Base-by-base conservation (phyloP, 2,113 vertebrate genomes). In the Sylvietta virens region DNA sequence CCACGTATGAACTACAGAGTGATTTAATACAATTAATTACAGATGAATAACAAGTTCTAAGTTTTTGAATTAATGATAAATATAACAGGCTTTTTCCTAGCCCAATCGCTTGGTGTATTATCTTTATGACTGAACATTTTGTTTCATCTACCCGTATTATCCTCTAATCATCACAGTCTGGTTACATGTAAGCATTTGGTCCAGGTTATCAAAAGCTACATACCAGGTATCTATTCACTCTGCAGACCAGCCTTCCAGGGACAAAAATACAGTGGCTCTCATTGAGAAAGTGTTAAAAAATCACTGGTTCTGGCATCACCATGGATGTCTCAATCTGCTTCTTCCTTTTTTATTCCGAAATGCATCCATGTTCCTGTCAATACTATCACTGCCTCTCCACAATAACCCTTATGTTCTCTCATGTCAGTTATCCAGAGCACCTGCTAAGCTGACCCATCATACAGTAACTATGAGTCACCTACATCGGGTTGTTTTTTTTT, bases 361-460 rank as follows among this genome's bases (percentile, higher is more conserved):
- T 42, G 18, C 26, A 47, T 37, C 47, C 35, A 7, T 48, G 60
- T 81, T 94, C 92, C 83, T 92, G 73, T 97, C 88, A 92, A 71
- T 95, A 88, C 53, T 88, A 13, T 62, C 91, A 87, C 73, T 91
- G 87, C 65, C 47, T 83, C 64, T 85, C 88, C 72, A 94, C 31
- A 95, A 81, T 74, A 90, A 65, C 27, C n/a, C 86, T 96, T 93
- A 94, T 24, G 51, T 82, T 57, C 73, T 91, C 73, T 95, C 91
- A 81, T 33, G 57, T 53, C 77, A 83, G 70, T 44, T 95, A 72
- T 79, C 57, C 66, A 65, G 42, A 65, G 56, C 82, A 91, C 69
- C 92, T 91, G 69, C 81, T 96, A 93, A 95, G 74, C 42, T 80
- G 64, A 77, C 78, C 62, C 39, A 62, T 81, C 78, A 70, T 61